Conservation (phyloP, 2,113 vertebrate genomes). For the Talpa occidentalis region DNA sequence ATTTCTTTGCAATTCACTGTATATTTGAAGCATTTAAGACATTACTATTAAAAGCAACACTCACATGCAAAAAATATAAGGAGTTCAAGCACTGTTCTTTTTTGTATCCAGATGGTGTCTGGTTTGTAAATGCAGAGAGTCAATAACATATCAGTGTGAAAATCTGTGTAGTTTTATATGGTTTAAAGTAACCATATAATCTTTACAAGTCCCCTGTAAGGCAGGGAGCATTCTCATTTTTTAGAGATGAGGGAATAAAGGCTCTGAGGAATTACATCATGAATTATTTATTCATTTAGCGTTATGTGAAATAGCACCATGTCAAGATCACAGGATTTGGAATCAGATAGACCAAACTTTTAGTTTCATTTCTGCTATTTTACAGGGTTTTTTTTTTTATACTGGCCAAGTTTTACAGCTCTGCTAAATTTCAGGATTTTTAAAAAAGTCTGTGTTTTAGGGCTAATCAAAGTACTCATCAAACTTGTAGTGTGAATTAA, state of each 20-base stretch:
- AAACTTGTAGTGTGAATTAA: background rate
- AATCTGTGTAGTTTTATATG: background rate
- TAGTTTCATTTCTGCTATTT: background rate
- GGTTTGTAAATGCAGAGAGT: constrained; percentile 1
- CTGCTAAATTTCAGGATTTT: background rate
- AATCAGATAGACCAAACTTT: background rate
- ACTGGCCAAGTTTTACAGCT: background rate
- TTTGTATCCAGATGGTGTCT: background rate
- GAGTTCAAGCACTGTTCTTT: background rate
- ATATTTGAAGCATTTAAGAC: background rate
- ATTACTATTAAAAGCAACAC: constrained; percentile 2
- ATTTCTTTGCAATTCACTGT: background rate
- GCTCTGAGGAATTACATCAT: background rate
- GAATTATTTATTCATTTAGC: background rate
- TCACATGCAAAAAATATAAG: background rate
- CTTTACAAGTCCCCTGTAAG: background rate
- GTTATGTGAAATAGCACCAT: background rate
- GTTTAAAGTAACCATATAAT: background rate
- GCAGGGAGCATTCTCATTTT: background rate
- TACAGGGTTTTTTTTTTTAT: background rate
- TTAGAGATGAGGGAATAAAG: background rate
- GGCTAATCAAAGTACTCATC: background rate
- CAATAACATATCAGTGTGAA: background rate
- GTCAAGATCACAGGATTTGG: background rate
- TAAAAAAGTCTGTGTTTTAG: background rate